Evolutionary conservation across 1,140 invertebrate genomes (phyloP).

Genomic region (Dinoponera quadriceps): DNA sequence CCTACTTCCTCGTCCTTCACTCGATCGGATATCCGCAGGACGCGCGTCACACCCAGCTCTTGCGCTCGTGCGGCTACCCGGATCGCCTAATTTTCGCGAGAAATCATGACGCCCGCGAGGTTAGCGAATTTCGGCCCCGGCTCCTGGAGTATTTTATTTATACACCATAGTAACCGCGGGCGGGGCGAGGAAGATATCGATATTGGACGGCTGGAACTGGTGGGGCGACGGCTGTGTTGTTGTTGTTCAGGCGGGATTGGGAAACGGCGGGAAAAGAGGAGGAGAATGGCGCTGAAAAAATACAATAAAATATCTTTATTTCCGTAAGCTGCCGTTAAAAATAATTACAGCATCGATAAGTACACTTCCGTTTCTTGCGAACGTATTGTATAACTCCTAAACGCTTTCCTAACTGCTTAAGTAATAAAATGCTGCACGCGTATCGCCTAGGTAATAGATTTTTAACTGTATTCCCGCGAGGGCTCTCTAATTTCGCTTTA

Average conservation of each 20-base stretch:
- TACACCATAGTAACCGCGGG: slow-evolving; percentile 65
- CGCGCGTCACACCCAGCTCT: slow-evolving; percentile 18
- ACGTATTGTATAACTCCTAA: slow-evolving; percentile 20
- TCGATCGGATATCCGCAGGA: slow-evolving; percentile 3
- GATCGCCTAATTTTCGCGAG: slow-evolving; percentile 24
- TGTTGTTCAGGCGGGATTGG: slow-evolving; percentile 1
- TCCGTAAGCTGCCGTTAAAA: slow-evolving; percentile 66
- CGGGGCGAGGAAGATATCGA: background rate
- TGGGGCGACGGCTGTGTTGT: too few species aligned
- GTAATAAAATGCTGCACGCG: slow-evolving; percentile 14
- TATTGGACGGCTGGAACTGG: background rate
- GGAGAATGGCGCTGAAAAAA: background rate
- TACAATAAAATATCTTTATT: slow-evolving; percentile 72
- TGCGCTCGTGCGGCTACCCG: background rate
- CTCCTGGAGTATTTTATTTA: slow-evolving; percentile 64
- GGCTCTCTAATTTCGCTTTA: slow-evolving; percentile 25
- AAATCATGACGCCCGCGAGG: slow-evolving; percentile 40
- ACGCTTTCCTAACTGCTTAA: slow-evolving; percentile 23
- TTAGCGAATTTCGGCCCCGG: slow-evolving; percentile 16
- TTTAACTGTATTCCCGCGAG: slow-evolving; percentile 30
- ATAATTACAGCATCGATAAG: slow-evolving; percentile 61
- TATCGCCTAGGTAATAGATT: slow-evolving; percentile 41
- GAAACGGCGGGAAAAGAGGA: background rate
- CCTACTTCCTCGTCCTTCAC: background rate
- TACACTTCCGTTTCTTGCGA: slow-evolving; percentile 42